Conservation (phyloP, 2,888 invertebrate species). For the Leucophenga montana region DNA sequence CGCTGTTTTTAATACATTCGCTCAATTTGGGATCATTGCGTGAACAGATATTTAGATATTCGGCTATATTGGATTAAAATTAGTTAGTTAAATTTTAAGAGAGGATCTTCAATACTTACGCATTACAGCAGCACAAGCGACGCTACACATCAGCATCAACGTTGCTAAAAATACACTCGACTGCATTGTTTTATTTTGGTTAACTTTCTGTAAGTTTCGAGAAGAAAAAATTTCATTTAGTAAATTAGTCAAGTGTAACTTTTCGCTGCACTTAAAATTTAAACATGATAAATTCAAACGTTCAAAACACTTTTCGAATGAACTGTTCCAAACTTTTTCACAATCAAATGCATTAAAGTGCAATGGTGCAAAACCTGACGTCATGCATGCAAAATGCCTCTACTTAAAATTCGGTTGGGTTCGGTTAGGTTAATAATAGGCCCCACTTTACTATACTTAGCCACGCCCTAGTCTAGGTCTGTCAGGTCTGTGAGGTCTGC, state of each 20-base stretch:
- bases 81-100: background rate
- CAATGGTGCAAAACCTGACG: conserved; percentile 17
- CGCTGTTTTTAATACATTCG: conserved; percentile 77
- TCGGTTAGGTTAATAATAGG: background rate
- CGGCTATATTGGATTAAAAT: conserved; percentile 76
- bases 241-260: background rate
- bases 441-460: background rate
- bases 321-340: background rate
- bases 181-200: conserved; percentile 45
- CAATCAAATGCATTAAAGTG: background rate
- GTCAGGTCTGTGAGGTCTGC: no score
- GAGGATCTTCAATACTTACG: conserved; percentile 52
- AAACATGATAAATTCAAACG: no score
- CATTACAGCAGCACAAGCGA: conserved; percentile 49
- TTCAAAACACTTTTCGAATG: no score
- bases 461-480: conserved; percentile 6
- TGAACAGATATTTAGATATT: conserved; percentile 80
- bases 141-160: conserved; percentile 42
- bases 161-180: conserved; percentile 33
- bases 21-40: conserved; percentile 77
- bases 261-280: conserved; percentile 6
- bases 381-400: background rate
- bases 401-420: background rate
- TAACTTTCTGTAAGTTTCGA: no score
- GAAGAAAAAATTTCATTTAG: background rate